Conservation (phyloP, 2,797 vertebrate species). For the Naso thynnoides region DNA sequence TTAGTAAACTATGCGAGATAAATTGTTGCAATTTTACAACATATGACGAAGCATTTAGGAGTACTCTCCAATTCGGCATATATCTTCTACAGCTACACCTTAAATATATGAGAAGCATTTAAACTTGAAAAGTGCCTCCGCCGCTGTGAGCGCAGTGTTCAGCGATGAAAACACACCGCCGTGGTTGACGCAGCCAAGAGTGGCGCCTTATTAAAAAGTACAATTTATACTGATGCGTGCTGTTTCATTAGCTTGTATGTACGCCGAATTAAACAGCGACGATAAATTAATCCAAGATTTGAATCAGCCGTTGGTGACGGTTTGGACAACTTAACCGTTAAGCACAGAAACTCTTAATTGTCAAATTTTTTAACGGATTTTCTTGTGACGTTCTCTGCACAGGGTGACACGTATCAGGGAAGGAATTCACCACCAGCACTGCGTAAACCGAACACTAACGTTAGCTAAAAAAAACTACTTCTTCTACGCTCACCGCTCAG, state of each 20-base stretch:
- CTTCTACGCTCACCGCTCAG: not conserved
- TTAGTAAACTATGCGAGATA: rapidly evolving
- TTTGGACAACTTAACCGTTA: rapidly evolving
- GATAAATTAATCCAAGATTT: rapidly evolving
- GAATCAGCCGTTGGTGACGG: rapidly evolving
- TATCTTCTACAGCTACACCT: rapidly evolving
- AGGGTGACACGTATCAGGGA: conserved; percentile 73
- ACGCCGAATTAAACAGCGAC: conserved; percentile 36
- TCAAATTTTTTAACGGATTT: conserved; percentile 10
- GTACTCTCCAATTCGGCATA: conserved; percentile 19
- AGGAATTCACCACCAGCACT: conserved; percentile 34
- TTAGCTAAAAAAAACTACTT: conserved; percentile 31
- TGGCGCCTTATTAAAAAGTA: not conserved
- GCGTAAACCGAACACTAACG: conserved; percentile 32
- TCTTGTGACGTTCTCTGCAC: conserved; percentile 60
- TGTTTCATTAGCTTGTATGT: rapidly evolving
- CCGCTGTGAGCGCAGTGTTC: not conserved
- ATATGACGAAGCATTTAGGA: rapidly evolving
- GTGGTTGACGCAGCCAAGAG: not conserved
- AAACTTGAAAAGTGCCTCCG: conserved; percentile 36
- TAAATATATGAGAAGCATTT: not conserved
- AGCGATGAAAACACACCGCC: not conserved
- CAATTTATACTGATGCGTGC: rapidly evolving
- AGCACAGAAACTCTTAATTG: not conserved
- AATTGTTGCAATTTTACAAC: rapidly evolving